These are phyloP conservation scores for Catagonus wagneri DNA, from an alignment of 2,113 vertebrate species.

Conservation along the genomic window DNA sequence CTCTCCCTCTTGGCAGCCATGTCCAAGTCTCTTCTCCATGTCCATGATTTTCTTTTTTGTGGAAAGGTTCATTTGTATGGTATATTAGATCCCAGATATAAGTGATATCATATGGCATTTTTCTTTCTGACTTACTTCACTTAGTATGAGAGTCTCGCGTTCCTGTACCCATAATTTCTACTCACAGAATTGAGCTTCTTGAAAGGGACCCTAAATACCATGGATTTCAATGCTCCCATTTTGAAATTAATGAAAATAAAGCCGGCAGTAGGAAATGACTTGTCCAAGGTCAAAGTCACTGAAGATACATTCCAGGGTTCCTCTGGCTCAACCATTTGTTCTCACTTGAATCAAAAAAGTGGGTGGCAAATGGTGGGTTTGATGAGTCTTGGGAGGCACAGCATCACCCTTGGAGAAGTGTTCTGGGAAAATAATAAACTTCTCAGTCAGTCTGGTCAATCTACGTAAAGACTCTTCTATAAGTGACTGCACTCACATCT, in stretches of 20 bases:
- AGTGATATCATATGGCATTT: too few species aligned
- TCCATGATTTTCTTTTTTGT: too few species aligned
- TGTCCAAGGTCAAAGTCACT: constrained; percentile 18
- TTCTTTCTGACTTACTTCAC: too few species aligned
- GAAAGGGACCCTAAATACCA: not conserved
- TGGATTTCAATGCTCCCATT: not conserved
- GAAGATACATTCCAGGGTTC: not conserved
- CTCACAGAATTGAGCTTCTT: not conserved
- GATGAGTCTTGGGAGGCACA: constrained; percentile 21
- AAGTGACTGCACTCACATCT: not conserved
- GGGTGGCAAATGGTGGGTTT: not conserved
- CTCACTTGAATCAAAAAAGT: constrained; percentile 4
- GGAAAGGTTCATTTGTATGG: too few species aligned
- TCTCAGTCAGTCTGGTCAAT: constrained; percentile 48
- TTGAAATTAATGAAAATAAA: constrained; percentile 54
- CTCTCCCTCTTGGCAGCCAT: too few species aligned
- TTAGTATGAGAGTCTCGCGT: too few species aligned
- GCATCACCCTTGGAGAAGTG: not conserved
- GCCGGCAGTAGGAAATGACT: constrained; percentile 22
- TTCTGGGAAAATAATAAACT: constrained; percentile 39
- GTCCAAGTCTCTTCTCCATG: too few species aligned
- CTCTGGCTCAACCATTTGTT: constrained; percentile 33
- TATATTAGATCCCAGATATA: too few species aligned
- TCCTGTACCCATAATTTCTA: not conserved
- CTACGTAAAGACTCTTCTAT: constrained; percentile 12